Evolutionary conservation across 2,797 vertebrate species (phyloP), one percentile per base, ranked within the genome.

Genomic region (Sebastes dallii): DNA sequence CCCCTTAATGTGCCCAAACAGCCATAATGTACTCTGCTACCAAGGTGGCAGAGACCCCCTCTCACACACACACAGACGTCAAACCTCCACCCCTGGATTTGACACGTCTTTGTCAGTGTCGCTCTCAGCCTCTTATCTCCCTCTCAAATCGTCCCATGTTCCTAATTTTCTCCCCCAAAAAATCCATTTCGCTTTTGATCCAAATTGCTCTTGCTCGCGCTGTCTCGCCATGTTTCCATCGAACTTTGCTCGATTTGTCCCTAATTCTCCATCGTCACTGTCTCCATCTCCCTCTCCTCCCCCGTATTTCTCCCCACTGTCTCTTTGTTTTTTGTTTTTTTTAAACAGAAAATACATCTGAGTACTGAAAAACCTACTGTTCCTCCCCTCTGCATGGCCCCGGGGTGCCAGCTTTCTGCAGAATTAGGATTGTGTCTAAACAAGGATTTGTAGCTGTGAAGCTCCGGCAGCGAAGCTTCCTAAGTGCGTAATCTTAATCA

Each of bases 1-100:
- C 88, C 86, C 86, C 84, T 86, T 94, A 93, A 94, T 94, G 91
- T 88, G 89, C 90, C 92, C 91, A 91, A 94, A 91, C 90, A 89
- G 84, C 84, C 84, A 88, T 90, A 90, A 92, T 93, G 89, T 89
- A 86, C 91, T 90, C 42, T 66, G 56, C 81, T 66, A 77, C 74
- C 66, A 82, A 85, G 92, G 90, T 90, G 92, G 86, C 84, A 80
- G 50, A 84, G 84, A 83, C 87, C 82, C 78, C 66, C 59, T 6
- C 77, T 2, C 77, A 68, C 77, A 73, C 70, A 68, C 74, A 55
- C 65, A 67, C 77, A 56, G 55, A 56, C 10, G 3, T 39, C 56
- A 80, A 30, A 69, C 75, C 71, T 75, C 72, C 46, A 3, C 29
- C 66, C 39, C 16, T 50, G 25, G 9, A 62, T 80, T 54, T 74